A percentile compares a stretch with the other conserved stretches of the same genome.
Evolutionary conservation across 2,113 vertebrate species (phyloP).

Genomic region (Aegithalos caudatus): DNA sequence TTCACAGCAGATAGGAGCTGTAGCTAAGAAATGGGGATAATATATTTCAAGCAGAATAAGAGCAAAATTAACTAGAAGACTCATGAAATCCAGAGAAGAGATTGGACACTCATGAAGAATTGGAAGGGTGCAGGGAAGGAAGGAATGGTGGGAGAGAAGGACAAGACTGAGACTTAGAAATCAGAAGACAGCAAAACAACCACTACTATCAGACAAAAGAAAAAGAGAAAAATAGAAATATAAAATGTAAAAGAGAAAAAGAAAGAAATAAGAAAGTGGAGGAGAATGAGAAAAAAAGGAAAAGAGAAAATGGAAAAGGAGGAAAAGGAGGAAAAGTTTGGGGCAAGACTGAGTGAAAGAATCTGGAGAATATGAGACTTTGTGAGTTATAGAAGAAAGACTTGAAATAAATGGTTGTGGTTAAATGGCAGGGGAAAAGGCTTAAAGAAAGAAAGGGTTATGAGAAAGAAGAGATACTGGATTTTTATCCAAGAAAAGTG

Average conservation of each 20-base stretch:
- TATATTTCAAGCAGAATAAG: background rate
- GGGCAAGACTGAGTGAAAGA: background rate
- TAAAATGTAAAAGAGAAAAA: too few relatives aligned
- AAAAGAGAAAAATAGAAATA: too few relatives aligned
- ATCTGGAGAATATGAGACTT: background rate
- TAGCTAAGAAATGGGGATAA: background rate
- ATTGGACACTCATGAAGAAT: background rate
- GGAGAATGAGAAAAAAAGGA: fast-evolving
- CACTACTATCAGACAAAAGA: background rate
- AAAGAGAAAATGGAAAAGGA: background rate
- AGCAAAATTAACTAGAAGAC: background rate
- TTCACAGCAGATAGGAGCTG: background rate
- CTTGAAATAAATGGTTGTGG: background rate
- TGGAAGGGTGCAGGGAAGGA: background rate
- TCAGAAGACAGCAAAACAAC: background rate
- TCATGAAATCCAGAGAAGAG: background rate
- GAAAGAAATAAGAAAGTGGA: background rate
- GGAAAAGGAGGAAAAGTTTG: too few relatives aligned
- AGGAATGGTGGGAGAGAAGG: background rate
- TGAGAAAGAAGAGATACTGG: background rate
- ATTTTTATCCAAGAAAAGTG: background rate
- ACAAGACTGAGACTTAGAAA: background rate
- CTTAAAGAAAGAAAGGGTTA: background rate
- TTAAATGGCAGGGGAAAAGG: background rate
- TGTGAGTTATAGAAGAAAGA: background rate